These are phyloP conservation scores for Liparis tanakae DNA, from an alignment of 2,797 vertebrate genomes.

Conservation along the genomic window DNA sequence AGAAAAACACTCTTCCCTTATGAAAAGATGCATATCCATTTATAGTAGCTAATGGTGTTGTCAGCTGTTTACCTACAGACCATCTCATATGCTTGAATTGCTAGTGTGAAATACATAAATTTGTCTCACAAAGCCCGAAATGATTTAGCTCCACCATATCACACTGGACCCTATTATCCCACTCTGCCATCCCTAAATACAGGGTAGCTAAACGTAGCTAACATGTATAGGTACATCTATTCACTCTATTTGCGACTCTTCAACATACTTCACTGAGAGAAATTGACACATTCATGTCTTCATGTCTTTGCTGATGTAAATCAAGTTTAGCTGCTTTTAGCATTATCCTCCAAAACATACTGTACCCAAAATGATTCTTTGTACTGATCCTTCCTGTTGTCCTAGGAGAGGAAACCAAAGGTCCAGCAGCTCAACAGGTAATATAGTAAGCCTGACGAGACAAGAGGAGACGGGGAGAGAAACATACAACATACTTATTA, in stretches of 20 bases:
- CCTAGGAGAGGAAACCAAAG: conserved; percentile 82
- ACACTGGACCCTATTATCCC: not conserved
- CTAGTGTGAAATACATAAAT: not conserved
- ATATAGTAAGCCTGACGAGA: conserved; percentile 79
- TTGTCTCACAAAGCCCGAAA: not conserved
- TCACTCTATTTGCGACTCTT: not conserved
- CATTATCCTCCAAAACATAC: conserved; percentile 1
- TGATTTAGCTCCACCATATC: not conserved
- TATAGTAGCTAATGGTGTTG: too few species aligned
- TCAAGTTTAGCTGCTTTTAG: not conserved
- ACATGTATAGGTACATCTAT: not conserved
- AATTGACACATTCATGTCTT: not conserved
- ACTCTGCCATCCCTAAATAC: not conserved
- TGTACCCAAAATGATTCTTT: conserved; percentile 71
- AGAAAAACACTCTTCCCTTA: not conserved
- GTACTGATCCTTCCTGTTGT: conserved; percentile 20
- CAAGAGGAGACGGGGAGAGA: not conserved
- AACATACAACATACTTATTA: not conserved
- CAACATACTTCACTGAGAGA: not conserved
- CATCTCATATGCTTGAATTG: not conserved
- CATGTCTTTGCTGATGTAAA: not conserved
- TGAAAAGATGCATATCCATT: not conserved
- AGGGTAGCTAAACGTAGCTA: not conserved
- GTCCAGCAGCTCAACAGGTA: conserved; percentile 90
- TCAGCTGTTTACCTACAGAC: not conserved